A percentile compares a stretch with the other conserved stretches of the same genome.
phyloP scores from a whole-genome alignment of 2,888 invertebrate genomes.

The Archips crataeganus region DNA sequence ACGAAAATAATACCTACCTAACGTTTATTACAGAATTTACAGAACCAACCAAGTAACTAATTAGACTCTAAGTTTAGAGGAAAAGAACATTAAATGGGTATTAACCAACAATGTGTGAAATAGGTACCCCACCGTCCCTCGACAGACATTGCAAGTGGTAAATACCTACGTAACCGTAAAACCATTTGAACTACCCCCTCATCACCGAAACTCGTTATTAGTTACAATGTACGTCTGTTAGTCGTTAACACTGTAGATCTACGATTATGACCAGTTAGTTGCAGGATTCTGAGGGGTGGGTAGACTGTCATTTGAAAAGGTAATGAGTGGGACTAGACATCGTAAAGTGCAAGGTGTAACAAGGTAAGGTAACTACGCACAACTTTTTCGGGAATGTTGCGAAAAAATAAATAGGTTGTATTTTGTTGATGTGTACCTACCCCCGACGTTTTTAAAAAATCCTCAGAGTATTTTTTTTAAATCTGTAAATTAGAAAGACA shows the following conservation, averaged over 20 bases:
- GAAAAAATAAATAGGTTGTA: background rate
- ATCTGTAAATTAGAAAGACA: too few species aligned
- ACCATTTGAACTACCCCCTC: slow-evolving; percentile 14
- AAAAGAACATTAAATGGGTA: background rate
- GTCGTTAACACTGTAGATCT: slow-evolving; percentile 28
- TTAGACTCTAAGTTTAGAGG: background rate
- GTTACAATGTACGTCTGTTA: slow-evolving; percentile 21
- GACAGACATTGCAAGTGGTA: slow-evolving; percentile 3
- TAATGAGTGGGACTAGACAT: slow-evolving; percentile 33
- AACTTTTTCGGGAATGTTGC: background rate
- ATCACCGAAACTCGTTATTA: slow-evolving; percentile 29
- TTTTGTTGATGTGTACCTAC: too few species aligned
- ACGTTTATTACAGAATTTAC: too few species aligned
- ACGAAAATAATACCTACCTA: too few species aligned
- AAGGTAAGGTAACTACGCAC: background rate
- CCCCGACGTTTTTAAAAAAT: too few species aligned
- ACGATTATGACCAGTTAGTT: slow-evolving; percentile 24
- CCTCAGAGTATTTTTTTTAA: too few species aligned
- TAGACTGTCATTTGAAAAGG: slow-evolving; percentile 11
- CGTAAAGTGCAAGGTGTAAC: slow-evolving; percentile 32
- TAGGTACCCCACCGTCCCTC: background rate
- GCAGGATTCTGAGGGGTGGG: slow-evolving; percentile 25
- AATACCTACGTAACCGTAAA: slow-evolving; percentile 2
- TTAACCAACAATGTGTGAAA: background rate
- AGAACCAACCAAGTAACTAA: background rate